Evolutionary conservation across 2,113 vertebrate genomes (phyloP), one percentile per base, ranked within the genome.

Genomic region (Physeter macrocephalus): DNA sequence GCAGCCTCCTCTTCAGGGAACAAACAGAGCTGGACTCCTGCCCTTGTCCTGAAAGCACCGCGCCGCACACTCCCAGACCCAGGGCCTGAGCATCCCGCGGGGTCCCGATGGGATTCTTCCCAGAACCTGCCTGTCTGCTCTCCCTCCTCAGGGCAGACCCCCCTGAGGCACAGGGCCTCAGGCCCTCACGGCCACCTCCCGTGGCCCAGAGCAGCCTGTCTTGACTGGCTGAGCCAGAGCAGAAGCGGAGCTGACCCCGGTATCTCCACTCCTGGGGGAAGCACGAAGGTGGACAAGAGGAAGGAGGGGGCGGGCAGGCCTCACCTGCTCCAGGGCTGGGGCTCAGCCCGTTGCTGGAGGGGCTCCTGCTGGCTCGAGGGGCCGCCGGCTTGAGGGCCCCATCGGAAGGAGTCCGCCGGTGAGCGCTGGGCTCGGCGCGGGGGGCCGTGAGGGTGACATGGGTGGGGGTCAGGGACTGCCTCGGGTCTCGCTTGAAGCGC

Each of bases 401-500:
- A n/a, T 99, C 99, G 0, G 99, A 99, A 75, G 99, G 99, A 7
- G 99, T 99, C 17, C 99, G 98, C 8, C 99, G 99, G 78, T 99
- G 99, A 84, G 97, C 98, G 0, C 98, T 96, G 0, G 98, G 99
- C 9, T 98, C 52, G 6, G 98, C 5, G 98, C 78, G 36, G 98
- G 98, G 14, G 14, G 99, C 98, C 8, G 98, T 98, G 8, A 98
- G 97, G 0, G 99, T 99, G 75, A 99, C 98, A 0, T 99, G 99
- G 14, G 99, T 99, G 96, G 99, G 99, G 21, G 99, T 99, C 90
- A 99, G 98, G 31, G 99, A 99, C 96, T 99, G 99, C 25, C 99
- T 99, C 34, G 99, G 99, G 98, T 99, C 99, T 41, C 98, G 98
- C 96, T 99, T 99, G 98, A 99, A 99, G 93, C 99, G 99, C 96